Percentiles rank a stretch among this genome's conserved stretches.
phyloP scores from a whole-genome alignment of 2,113 vertebrate genomes.

The Fulica atra region DNA sequence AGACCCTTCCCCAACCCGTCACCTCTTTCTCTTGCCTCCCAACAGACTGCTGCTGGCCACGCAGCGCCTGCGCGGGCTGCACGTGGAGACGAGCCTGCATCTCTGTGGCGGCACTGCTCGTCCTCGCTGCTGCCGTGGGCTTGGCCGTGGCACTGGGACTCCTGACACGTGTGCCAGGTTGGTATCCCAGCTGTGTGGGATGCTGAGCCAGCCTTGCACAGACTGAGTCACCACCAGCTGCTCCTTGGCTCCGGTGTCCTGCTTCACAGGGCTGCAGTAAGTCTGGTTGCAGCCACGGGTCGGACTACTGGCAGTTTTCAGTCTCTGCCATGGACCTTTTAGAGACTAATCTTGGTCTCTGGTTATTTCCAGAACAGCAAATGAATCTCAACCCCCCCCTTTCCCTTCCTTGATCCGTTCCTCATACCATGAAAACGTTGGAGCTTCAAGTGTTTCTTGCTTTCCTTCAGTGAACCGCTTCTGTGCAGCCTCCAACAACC shows the following conservation, averaged over 20 bases:
- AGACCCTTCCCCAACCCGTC: not conserved
- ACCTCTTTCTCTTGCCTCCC: not conserved
- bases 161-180: constrained; percentile 61
- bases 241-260: not conserved
- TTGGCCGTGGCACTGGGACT: constrained; percentile 30
- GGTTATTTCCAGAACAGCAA: not conserved
- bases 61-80: not conserved
- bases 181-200: not conserved
- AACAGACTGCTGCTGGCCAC: not conserved
- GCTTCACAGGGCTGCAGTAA: not conserved
- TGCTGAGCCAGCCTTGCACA: not conserved
- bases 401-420: not conserved
- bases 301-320: not conserved
- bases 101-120: not conserved
- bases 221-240: rapidly evolving
- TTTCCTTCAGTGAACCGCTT: constrained; percentile 62
- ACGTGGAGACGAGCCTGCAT: constrained; percentile 39
- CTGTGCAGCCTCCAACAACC: constrained; percentile 71
- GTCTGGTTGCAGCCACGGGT: not conserved
- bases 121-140: not conserved
- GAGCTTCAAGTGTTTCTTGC: not conserved
- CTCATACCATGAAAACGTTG: not conserved
- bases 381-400: not conserved
- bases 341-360: not conserved
- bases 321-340: not conserved